These are phyloP conservation scores for Neofelis nebulosa DNA, from an alignment of 2,113 vertebrate genomes.

Conservation along the genomic window DNA sequence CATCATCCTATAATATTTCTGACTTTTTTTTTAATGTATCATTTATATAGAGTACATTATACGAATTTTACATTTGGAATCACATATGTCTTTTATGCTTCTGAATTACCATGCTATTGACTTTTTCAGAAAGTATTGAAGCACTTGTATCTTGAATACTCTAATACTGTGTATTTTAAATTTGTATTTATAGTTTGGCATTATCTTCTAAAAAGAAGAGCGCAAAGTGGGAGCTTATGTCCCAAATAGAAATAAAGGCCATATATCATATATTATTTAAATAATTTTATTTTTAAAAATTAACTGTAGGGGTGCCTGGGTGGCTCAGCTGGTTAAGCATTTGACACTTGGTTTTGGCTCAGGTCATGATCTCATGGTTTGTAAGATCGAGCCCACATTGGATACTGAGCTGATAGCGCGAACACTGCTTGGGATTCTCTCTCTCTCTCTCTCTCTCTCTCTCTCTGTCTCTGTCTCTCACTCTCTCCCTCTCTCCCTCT, in stretches of 20 bases:
- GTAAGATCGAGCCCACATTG: no score
- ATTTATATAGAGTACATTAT: background rate
- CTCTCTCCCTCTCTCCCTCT: no score
- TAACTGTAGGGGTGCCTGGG: background rate
- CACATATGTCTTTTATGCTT: background rate
- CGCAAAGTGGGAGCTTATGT: background rate
- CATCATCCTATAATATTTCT: background rate
- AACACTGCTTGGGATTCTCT: no score
- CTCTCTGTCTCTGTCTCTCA: no score
- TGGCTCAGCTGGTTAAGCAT: no score
- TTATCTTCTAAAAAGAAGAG: background rate
- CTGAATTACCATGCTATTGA: background rate
- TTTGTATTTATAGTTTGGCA: background rate
- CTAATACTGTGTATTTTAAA: background rate
- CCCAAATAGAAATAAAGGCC: slow-evolving; percentile 20
- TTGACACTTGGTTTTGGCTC: no score
- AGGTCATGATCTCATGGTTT: no score
- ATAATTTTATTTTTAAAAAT: background rate
- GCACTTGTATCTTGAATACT: background rate
- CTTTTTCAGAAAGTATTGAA: background rate
- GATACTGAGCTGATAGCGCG: no score
- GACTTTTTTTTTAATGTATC: background rate
- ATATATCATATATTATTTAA: background rate
- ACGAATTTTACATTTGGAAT: background rate
- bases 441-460: no score